phyloP scores from a whole-genome alignment of 23 tunicate genomes.

The Ciona savignyi region DNA sequence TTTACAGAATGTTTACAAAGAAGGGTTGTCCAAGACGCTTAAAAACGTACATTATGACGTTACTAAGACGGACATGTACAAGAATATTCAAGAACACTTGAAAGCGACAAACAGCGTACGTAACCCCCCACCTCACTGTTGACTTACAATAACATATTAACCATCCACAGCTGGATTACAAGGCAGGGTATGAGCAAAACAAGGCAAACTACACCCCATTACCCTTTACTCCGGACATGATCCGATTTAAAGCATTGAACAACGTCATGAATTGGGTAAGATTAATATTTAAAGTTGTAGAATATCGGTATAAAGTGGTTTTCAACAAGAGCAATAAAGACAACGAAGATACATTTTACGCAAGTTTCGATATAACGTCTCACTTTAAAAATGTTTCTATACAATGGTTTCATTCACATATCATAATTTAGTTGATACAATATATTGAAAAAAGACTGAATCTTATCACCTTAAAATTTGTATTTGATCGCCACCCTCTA shows the following conservation, averaged over 20 bases:
- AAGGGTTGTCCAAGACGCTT: constrained; percentile 13
- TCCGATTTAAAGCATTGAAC: constrained; percentile 18
- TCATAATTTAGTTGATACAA: too few species aligned
- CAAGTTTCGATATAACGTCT: too few species aligned
- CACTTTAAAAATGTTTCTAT: too few species aligned
- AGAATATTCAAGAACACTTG: constrained; percentile 38
- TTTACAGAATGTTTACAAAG: constrained; percentile 35
- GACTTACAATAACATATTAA: neutral
- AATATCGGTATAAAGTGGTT: too few species aligned
- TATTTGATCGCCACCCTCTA: too few species aligned
- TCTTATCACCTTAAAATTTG: too few species aligned
- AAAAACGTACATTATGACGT: constrained; percentile 39
- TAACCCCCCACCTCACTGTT: too few species aligned
- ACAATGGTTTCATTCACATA: too few species aligned
- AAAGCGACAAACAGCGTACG: constrained; percentile 56
- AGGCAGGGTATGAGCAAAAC: constrained; percentile 39
- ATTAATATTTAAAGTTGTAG: too few species aligned
- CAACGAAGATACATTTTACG: too few species aligned
- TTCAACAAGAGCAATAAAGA: too few species aligned
- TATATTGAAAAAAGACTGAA: too few species aligned
- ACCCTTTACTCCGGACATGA: constrained; percentile 37
- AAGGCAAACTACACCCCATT: constrained; percentile 43
- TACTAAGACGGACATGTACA: constrained; percentile 46
- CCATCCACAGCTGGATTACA: constrained; percentile 66
- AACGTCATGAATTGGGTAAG: constrained; percentile 45